These are phyloP conservation scores for Eurystomus gularis DNA, from an alignment of 2,113 vertebrate species.

Conservation along the genomic window DNA sequence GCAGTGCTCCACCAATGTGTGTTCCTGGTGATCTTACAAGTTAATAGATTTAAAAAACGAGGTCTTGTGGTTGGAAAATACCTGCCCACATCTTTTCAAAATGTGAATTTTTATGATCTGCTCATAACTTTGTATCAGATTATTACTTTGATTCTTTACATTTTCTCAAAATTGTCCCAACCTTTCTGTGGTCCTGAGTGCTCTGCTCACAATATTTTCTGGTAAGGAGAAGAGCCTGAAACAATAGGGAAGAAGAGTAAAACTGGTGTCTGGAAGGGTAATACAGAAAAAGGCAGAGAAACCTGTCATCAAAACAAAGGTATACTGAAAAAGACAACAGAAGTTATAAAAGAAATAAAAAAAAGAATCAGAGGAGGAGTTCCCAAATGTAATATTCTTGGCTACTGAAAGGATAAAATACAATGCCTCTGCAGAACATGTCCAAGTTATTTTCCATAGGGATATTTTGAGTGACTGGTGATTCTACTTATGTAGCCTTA, in stretches of 20 bases:
- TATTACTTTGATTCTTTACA: background rate
- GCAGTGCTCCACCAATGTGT: background rate
- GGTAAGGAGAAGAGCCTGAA: background rate
- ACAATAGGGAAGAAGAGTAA: background rate
- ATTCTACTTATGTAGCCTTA: background rate
- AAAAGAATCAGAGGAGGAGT: background rate
- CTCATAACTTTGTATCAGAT: background rate
- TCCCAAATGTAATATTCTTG: background rate
- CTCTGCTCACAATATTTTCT: background rate
- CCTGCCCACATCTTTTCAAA: too few relatives aligned
- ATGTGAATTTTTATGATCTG: background rate
- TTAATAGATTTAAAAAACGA: background rate
- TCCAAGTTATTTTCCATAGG: background rate
- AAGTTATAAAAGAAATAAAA: background rate
- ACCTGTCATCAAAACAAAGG: background rate
- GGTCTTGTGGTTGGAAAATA: background rate
- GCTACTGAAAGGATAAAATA: background rate
- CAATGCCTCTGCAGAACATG: background rate
- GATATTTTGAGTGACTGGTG: background rate
- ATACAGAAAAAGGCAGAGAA: background rate
- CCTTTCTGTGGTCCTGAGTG: background rate
- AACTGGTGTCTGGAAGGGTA: background rate
- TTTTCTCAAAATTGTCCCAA: background rate
- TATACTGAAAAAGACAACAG: background rate
- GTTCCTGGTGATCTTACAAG: background rate